phyloP scores from a whole-genome alignment of 2,797 vertebrate species.

The Rhabdophis nuchalis region DNA sequence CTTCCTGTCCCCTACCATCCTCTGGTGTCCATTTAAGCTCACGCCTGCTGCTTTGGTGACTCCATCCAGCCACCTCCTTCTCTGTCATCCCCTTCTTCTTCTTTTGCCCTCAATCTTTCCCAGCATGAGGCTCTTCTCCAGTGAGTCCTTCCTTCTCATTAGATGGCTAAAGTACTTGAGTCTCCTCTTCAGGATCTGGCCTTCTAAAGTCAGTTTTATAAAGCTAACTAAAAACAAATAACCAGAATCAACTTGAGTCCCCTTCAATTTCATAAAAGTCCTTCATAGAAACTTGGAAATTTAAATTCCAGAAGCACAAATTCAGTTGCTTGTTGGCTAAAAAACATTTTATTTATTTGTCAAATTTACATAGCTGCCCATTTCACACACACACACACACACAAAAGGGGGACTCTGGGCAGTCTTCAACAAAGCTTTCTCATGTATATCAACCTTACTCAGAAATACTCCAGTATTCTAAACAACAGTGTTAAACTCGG shows the following conservation, averaged over 20 bases:
- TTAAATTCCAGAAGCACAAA: not conserved
- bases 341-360: not conserved
- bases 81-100: too few relatives aligned
- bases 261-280: not conserved
- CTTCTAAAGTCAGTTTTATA: not conserved
- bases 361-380: not conserved
- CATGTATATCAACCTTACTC: not conserved
- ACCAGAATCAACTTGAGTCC: not conserved
- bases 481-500: not conserved
- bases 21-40: too few relatives aligned
- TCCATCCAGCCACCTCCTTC: too few relatives aligned
- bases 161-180: too few relatives aligned
- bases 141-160: too few relatives aligned
- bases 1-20: too few relatives aligned
- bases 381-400: too few relatives aligned
- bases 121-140: too few relatives aligned
- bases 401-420: not conserved
- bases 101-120: too few relatives aligned
- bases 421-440: not conserved
- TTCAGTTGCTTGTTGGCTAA: slow-evolving; percentile 16
- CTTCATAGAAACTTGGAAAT: not conserved
- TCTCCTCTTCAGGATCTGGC: too few relatives aligned
- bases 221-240: not conserved
- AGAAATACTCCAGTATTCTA: not conserved
- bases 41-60: too few relatives aligned